Conservation (phyloP, 1,140 invertebrate genomes). For the Orussus abietinus region DNA sequence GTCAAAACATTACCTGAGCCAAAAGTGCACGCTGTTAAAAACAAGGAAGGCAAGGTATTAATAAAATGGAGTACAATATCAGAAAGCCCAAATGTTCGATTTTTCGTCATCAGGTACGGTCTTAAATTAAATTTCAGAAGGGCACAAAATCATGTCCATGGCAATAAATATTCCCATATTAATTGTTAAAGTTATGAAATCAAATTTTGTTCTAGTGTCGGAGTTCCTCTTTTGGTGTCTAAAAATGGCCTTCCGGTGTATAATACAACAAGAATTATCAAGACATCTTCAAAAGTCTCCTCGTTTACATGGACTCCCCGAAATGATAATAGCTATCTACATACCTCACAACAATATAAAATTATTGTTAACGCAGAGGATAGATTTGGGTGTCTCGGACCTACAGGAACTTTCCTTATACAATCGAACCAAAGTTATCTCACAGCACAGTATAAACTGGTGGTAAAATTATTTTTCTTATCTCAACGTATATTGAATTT, state of each 20-base stretch:
- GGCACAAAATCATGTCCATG: conserved; percentile 1
- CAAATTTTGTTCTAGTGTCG: conserved; percentile 29
- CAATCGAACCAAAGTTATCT: conserved; percentile 6
- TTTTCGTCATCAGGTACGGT: conserved; percentile 34
- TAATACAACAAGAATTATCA: conserved; percentile 34
- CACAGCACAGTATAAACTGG: not conserved
- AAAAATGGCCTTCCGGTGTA: conserved; percentile 34
- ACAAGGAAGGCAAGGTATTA: conserved; percentile 13
- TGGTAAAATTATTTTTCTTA: conserved; percentile 2
- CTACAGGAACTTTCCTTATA: conserved; percentile 21
- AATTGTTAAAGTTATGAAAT: conserved; percentile 1
- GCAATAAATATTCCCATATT: not conserved
- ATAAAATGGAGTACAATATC: conserved; percentile 31
- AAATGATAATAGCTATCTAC: conserved; percentile 12
- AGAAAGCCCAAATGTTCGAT: conserved; percentile 19
- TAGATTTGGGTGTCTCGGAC: conserved; percentile 28
- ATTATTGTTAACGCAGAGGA: conserved; percentile 35
- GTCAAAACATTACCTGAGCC: conserved; percentile 22
- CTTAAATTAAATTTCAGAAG: conserved; percentile 2
- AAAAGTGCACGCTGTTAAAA: conserved; percentile 19
- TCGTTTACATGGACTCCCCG: conserved; percentile 27
- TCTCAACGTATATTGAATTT: conserved; percentile 7
- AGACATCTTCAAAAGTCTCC: conserved; percentile 13
- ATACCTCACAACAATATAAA: conserved; percentile 20
- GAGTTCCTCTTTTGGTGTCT: conserved; percentile 31